Evolutionary conservation across 2,113 vertebrate genomes (phyloP).

Genomic region (Amazona vittata): DNA sequence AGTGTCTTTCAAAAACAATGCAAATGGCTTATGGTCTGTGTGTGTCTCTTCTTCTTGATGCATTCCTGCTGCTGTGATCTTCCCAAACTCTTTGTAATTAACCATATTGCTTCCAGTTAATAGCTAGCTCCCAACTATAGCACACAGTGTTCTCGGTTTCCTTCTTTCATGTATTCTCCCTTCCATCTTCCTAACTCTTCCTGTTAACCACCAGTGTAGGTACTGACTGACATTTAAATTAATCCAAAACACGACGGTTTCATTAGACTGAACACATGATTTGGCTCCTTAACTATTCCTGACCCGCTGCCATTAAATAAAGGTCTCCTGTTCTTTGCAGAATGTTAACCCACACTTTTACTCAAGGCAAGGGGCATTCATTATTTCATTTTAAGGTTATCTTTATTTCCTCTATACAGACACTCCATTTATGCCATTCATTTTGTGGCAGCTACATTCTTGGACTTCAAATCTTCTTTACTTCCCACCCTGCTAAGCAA

Average conservation of each 20-base stretch:
- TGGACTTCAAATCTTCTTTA: slow-evolving; percentile 29
- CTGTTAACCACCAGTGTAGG: neutral
- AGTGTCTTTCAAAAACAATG: neutral
- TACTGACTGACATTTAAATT: neutral
- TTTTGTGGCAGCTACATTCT: neutral
- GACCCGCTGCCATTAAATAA: neutral
- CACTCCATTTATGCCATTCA: slow-evolving; percentile 8
- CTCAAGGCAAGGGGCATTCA: neutral
- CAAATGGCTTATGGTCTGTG: neutral
- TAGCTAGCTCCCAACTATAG: neutral
- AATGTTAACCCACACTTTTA: neutral
- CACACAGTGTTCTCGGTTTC: neutral
- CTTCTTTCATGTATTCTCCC: neutral
- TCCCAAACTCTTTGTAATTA: neutral
- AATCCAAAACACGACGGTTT: neutral
- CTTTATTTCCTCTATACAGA: neutral
- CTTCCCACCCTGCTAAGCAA: slow-evolving; percentile 10
- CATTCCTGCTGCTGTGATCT: neutral
- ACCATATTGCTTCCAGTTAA: neutral
- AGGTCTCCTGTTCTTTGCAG: neutral
- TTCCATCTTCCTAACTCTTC: neutral
- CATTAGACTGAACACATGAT: neutral
- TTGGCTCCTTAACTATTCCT: neutral
- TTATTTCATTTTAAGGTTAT: neutral
- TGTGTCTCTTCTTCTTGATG: neutral